Evolutionary conservation across 1,140 invertebrate species (phyloP), one percentile per base, ranked within the genome.

Genomic region (Saxidomus purpurata): DNA sequence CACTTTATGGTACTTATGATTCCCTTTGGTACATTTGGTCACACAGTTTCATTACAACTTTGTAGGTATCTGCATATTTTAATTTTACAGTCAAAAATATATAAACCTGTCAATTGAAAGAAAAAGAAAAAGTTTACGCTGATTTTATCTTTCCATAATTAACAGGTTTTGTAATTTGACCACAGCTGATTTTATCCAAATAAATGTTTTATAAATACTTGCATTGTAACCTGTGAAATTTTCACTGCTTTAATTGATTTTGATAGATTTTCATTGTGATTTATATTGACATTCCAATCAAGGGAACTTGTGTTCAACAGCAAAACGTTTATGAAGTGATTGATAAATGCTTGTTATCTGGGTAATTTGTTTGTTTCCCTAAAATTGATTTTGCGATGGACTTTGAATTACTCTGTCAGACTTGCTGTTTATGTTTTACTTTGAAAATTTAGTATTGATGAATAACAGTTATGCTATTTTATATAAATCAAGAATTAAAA

Each of bases 201-300:
- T 71, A 71, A 71, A 71, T 71, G 67, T 38, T 71, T 71, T 71
- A 38, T 71, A 71, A 71, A 71, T 71, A 71, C 22, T 15, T 36
- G 17, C 67, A 71, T 71, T 71, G 67, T 71, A 38, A 71, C 34
- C 67, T 71, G 67, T 38, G 67, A 71, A 71, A 71, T 36, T 36
- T 71, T 71, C 67, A 71, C 67, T 28, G 25, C 9, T 71, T 71
- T 71, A 71, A 71, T 71, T 71, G 67, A 40, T 71, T 71, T 71
- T 71, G 34, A 71, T 19, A 71, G 67, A 38, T 17, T 71, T 71
- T 71, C 67, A 71, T 71, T 71, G 36, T 40, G 67, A 38, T 71
- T 71, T 40, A 36, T 71, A 71, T 71, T 71, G 67, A 71, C 67
- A 71, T 71, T 38, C 67, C 36, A 71, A 28, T 63, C 59, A 63